These are phyloP conservation scores for Euwallacea similis DNA, from an alignment of 1,140 invertebrate species.

Conservation along the genomic window DNA sequence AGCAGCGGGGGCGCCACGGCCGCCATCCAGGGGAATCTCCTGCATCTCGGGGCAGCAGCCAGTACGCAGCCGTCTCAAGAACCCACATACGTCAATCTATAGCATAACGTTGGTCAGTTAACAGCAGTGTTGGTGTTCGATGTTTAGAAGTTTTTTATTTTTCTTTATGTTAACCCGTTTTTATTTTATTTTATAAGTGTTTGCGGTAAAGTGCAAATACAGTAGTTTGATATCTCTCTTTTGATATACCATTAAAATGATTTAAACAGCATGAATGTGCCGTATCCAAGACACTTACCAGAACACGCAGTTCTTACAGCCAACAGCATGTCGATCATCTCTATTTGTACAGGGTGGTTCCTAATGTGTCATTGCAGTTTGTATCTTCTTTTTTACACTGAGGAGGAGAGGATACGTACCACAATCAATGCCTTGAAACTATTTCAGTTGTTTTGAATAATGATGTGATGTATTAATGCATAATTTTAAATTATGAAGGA, in stretches of 20 bases:
- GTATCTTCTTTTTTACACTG: too few species aligned
- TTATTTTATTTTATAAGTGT: constrained; percentile 21
- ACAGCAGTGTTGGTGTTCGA: constrained; percentile 58
- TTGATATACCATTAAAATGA: constrained; percentile 1
- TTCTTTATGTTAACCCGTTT: constrained; percentile 35
- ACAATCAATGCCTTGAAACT: too few species aligned
- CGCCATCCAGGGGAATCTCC: constrained; percentile 57
- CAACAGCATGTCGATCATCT: neutral
- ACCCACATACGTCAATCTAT: constrained; percentile 92
- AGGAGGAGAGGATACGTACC: too few species aligned
- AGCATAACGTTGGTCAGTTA: constrained; percentile 72
- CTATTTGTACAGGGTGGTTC: neutral
- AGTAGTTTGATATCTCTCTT: too few species aligned
- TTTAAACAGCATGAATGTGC: constrained; percentile 20
- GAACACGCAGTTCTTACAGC: constrained; percentile 13
- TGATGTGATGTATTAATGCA: too few species aligned
- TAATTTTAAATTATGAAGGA: too few species aligned
- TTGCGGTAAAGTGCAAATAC: neutral
- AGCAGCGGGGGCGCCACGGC: constrained; percentile 61
- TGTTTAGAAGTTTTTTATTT: constrained; percentile 42
- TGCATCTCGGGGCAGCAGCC: constrained; percentile 55
- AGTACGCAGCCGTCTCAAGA: constrained; percentile 81
- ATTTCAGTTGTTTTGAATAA: too few species aligned
- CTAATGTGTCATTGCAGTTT: too few species aligned
- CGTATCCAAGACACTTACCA: constrained; percentile 4